phyloP scores from a whole-genome alignment of 2,888 invertebrate genomes.

The Pogonocherus hispidulus region DNA sequence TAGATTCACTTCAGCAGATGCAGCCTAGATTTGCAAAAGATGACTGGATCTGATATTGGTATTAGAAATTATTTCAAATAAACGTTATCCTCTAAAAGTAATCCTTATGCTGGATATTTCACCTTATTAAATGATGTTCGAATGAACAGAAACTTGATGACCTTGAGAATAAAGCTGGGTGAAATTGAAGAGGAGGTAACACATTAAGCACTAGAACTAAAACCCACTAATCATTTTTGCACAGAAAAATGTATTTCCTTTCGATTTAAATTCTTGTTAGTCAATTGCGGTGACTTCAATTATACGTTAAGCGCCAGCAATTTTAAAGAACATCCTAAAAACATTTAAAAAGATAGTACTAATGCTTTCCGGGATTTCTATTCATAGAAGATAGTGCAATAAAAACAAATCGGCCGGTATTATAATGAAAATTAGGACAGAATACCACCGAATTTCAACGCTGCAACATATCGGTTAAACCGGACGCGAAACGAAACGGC shows the following conservation, averaged over 20 bases:
- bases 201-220: constrained; percentile 4
- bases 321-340: background rate
- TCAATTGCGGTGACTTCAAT: constrained; percentile 28
- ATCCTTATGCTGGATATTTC: constrained; percentile 13
- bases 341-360: background rate
- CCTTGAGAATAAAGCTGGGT: constrained; percentile 34
- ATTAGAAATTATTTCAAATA: constrained; percentile 12
- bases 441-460: constrained; percentile 20
- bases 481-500: constrained; percentile 29
- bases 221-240: constrained; percentile 9
- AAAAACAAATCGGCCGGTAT: background rate
- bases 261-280: background rate
- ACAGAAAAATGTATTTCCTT: constrained; percentile 3
- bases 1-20: constrained; percentile 19
- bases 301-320: constrained; percentile 22
- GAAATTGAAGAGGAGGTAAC: constrained; percentile 9
- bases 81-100: background rate
- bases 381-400: no score
- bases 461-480: constrained; percentile 35
- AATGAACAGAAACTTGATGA: constrained; percentile 33
- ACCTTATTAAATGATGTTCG: constrained; percentile 35
- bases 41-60: constrained; percentile 16
- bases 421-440: constrained; percentile 9
- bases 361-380: background rate
- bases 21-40: background rate